Conservation (phyloP, 1,140 invertebrate genomes). For the Portunus trituberculatus region DNA sequence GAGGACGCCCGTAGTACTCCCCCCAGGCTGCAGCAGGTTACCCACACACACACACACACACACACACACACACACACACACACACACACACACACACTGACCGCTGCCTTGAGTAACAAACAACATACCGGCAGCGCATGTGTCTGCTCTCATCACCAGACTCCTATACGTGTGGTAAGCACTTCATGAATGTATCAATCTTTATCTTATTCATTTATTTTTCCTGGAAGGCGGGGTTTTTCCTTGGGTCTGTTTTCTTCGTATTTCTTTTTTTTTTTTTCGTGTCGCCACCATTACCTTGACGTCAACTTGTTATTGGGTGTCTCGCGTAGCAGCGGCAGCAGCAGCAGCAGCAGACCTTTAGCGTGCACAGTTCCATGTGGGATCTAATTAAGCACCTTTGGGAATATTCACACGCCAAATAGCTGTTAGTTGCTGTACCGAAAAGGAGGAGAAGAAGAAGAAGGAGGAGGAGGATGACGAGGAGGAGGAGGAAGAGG, state of each 20-base stretch:
- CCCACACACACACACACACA: not conserved
- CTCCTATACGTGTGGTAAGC: not conserved
- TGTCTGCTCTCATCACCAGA: not conserved
- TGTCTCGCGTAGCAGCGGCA: not conserved
- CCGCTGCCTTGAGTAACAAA: not conserved
- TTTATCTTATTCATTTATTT: not conserved
- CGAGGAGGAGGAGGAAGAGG: too few relatives aligned
- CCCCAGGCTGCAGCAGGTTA: not conserved
- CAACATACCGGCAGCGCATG: not conserved
- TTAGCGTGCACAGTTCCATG: not conserved
- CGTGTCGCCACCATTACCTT: not conserved
- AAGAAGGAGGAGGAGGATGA: too few relatives aligned
- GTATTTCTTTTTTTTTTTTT: too few relatives aligned
- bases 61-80: not conserved
- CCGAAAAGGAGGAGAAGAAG: not conserved
- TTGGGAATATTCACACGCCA: slow-evolving; percentile 28
- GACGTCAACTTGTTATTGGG: not conserved
- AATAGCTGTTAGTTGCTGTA: not conserved
- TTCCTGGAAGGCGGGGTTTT: not conserved
- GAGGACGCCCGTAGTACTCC: not conserved
- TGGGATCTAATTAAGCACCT: not conserved
- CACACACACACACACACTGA: not conserved
- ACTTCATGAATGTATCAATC: not conserved
- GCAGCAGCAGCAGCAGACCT: not conserved
- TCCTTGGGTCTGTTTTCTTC: not conserved